A percentile compares a stretch with the other conserved stretches of the same genome.
Conservation (phyloP, 64 coral and sea anemone genomes). For the Montipora sp. region DNA sequence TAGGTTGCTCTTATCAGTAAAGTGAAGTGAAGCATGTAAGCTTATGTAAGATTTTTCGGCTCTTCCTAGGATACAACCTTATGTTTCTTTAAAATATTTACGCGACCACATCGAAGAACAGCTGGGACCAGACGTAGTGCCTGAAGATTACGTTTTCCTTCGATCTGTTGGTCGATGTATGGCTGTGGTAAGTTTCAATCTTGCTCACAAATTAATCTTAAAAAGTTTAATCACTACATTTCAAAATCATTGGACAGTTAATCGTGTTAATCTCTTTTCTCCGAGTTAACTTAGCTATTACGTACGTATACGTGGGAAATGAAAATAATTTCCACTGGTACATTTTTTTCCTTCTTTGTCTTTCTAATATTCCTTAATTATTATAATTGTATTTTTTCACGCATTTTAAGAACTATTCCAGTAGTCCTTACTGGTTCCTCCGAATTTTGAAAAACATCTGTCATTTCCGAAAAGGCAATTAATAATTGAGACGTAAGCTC, state of each 20-base stretch:
- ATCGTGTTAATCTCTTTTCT: no score
- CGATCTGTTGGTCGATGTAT: slow-evolving; percentile 95
- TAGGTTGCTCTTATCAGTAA: no score
- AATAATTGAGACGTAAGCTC: neutral
- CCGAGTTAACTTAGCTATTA: no score
- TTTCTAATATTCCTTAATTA: neutral
- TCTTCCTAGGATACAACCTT: slow-evolving; percentile 65
- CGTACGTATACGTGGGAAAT: no score
- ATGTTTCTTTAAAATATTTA: slow-evolving; percentile 64
- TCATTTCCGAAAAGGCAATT: neutral
- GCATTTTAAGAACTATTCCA: neutral
- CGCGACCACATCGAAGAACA: slow-evolving; percentile 92
- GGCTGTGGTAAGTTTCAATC: slow-evolving; percentile 79
- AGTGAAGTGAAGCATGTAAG: no score
- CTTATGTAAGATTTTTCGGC: neutral
- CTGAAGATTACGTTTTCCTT: slow-evolving; percentile 91
- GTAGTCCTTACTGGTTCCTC: neutral
- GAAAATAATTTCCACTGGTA: neutral
- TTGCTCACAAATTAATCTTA: neutral
- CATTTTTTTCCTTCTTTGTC: neutral
- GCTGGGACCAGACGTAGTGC: slow-evolving; percentile 78
- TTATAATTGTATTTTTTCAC: neutral
- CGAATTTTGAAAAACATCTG: neutral
- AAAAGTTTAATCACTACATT: neutral
- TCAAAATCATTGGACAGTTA: neutral